A percentile compares a stretch with the other conserved stretches of the same genome.
These are phyloP conservation scores for Hydraecia micacea DNA, from an alignment of 2,888 invertebrate genomes.

Conservation along the genomic window DNA sequence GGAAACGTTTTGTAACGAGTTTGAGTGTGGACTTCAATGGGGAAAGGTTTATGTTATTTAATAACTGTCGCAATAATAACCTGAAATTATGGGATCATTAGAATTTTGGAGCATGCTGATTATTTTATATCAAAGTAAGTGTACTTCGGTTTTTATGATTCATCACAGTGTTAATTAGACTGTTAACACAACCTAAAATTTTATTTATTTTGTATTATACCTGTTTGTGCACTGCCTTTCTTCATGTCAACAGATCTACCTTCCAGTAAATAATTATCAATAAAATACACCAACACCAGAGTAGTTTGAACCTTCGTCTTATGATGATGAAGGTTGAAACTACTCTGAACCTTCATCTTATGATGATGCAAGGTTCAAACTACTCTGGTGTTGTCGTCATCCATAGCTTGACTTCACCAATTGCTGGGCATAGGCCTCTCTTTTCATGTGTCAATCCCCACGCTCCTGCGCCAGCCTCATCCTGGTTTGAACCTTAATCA, in stretches of 20 bases:
- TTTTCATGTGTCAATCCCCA: too few relatives aligned
- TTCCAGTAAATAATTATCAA: neutral
- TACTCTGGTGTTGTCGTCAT: too few relatives aligned
- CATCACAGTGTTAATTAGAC: neutral
- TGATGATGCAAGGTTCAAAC: too few relatives aligned
- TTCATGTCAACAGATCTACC: neutral
- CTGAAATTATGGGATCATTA: constrained; percentile 76
- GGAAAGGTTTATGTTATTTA: constrained; percentile 52
- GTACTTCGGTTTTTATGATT: constrained; percentile 1
- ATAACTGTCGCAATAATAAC: constrained; percentile 59
- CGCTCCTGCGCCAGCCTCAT: too few relatives aligned
- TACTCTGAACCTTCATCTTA: too few relatives aligned
- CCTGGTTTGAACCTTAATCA: constrained; percentile 1
- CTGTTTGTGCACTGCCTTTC: neutral
- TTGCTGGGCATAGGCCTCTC: too few relatives aligned
- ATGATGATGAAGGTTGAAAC: too few relatives aligned
- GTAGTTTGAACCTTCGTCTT: neutral
- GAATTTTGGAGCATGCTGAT: constrained; percentile 77
- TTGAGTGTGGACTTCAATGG: constrained; percentile 45
- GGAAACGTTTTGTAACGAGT: constrained; percentile 62
- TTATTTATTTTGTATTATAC: neutral
- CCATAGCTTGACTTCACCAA: too few relatives aligned
- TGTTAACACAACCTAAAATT: neutral
- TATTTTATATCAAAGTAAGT: constrained; percentile 84
- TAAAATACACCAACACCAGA: neutral